These are phyloP conservation scores for Hyalella azteca DNA, from an alignment of 2,888 invertebrate genomes.

Conservation along the genomic window DNA sequence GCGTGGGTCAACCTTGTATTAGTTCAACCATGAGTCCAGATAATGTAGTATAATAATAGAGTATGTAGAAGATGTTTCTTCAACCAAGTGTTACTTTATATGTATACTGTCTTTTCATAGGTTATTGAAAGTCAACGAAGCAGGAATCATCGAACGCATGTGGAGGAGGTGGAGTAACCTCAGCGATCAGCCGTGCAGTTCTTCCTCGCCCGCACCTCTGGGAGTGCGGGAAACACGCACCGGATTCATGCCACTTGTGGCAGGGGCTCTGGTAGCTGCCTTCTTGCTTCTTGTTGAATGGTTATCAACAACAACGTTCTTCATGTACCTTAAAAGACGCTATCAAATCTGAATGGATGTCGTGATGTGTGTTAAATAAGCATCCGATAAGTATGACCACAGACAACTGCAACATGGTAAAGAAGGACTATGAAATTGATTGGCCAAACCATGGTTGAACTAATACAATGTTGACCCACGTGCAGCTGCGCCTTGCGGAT, in stretches of 20 bases:
- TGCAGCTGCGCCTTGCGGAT: too few relatives aligned
- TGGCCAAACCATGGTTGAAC: too few relatives aligned
- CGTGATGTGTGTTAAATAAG: too few relatives aligned
- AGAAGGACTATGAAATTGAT: too few relatives aligned
- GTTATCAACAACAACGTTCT: too few relatives aligned
- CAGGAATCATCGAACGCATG: neutral
- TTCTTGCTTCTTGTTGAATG: neutral
- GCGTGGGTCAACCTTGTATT: neutral
- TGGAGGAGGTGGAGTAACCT: neutral
- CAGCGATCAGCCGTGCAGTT: neutral
- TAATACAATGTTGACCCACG: too few relatives aligned
- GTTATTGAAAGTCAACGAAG: neutral
- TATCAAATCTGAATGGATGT: too few relatives aligned
- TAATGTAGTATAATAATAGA: neutral
- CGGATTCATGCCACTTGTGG: neutral
- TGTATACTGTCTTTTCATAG: neutral
- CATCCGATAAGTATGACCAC: too few relatives aligned
- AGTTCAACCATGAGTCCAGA: neutral
- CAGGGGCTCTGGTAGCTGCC: neutral
- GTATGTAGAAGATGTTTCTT: neutral
- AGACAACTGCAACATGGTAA: too few relatives aligned
- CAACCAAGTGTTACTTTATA: neutral
- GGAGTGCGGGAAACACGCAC: neutral
- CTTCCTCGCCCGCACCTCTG: neutral
- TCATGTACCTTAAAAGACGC: too few relatives aligned